Percentiles rank a stretch among this genome's conserved stretches.
Conservation (phyloP, 2,888 invertebrate species). For the Sipunculus nudus region DNA sequence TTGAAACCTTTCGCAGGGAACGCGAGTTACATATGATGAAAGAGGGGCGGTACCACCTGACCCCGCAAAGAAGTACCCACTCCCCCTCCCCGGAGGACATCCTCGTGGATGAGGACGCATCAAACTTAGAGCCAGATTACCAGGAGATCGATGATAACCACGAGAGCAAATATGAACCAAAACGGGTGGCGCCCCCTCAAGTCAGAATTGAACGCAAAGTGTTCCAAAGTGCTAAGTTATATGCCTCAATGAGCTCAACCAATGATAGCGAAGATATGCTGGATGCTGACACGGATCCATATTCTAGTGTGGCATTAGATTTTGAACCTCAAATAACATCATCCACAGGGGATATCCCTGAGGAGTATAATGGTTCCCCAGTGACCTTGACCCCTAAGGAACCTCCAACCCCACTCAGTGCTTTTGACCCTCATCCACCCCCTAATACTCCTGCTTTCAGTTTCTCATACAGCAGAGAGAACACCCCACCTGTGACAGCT, state of each 20-base stretch:
- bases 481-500: too few species aligned
- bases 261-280: slow-evolving; percentile 53
- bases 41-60: background rate
- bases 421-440: slow-evolving; percentile 44
- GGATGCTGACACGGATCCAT: too few species aligned
- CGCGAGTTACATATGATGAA: background rate
- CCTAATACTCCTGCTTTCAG: slow-evolving; percentile 53
- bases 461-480: too few species aligned
- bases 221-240: slow-evolving; percentile 34
- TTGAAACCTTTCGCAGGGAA: slow-evolving; percentile 39
- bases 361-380: slow-evolving; percentile 52
- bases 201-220: slow-evolving; percentile 62
- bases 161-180: slow-evolving; percentile 57
- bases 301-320: background rate
- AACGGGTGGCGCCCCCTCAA: slow-evolving; percentile 31
- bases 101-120: slow-evolving; percentile 1
- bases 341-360: background rate
- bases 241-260: slow-evolving; percentile 56
- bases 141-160: slow-evolving; percentile 59
- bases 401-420: slow-evolving; percentile 47
- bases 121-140: slow-evolving; percentile 51
- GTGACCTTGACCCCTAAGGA: slow-evolving; percentile 63
- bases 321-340: background rate
- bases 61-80: too few species aligned
- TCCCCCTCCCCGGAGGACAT: too few species aligned